Evolutionary conservation across 2,888 invertebrate species (phyloP).

Genomic region (Polydrusus cervinus): DNA sequence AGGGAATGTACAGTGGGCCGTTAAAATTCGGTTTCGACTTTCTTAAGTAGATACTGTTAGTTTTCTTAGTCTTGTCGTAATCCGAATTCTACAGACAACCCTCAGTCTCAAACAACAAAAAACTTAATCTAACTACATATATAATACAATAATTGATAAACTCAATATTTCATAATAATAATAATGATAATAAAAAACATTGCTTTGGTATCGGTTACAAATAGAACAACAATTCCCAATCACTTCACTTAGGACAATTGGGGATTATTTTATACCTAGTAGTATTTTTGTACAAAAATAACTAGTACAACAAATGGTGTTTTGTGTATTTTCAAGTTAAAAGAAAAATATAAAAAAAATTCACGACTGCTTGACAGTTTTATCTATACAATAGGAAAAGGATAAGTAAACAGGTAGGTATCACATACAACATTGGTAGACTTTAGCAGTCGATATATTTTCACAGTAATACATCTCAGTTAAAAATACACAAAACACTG

Average conservation of each 20-base stretch:
- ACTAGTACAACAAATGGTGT: constrained; percentile 42
- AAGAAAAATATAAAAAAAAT: constrained; percentile 11
- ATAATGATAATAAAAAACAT: constrained; percentile 66
- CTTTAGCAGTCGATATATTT: constrained; percentile 28
- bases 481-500: constrained; percentile 37
- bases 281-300: constrained; percentile 45
- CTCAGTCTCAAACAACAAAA: constrained; percentile 71
- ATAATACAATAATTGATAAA: constrained; percentile 66
- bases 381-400: constrained; percentile 23
- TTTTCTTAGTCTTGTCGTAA: constrained; percentile 13
- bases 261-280: constrained; percentile 45
- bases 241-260: constrained; percentile 54
- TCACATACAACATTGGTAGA: constrained; percentile 43
- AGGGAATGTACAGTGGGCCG: constrained; percentile 70
- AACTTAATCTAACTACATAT: constrained; percentile 69
- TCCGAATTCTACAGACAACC: constrained; percentile 50
- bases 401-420: constrained; percentile 39
- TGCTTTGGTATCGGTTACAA: constrained; percentile 74
- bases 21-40: constrained; percentile 52
- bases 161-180: constrained; percentile 69
- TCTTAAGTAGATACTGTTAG: constrained; percentile 31
- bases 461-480: background rate
- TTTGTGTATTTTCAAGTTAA: constrained; percentile 28
- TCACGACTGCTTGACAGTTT: constrained; percentile 16
- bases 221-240: constrained; percentile 66